Conservation (phyloP, 2,797 vertebrate species). For the Channa striata region DNA sequence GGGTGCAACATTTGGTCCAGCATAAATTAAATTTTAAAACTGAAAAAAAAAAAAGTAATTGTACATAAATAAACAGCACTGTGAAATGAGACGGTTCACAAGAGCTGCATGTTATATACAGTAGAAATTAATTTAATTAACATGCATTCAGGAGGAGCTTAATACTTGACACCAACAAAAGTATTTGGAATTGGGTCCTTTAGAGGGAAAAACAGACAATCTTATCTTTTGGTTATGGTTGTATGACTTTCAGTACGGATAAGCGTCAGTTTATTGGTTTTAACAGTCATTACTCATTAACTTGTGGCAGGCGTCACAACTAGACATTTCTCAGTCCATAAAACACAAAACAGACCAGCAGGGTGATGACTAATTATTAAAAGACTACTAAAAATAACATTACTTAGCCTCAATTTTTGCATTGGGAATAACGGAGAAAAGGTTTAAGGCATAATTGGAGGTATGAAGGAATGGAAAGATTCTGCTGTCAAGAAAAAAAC, state of each 20-base stretch:
- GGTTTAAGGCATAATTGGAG: not conserved
- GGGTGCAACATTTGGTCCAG: constrained; percentile 33
- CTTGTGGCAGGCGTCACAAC: constrained; percentile 15
- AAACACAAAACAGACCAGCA: constrained; percentile 36
- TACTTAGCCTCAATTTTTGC: not conserved
- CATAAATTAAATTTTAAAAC: constrained; percentile 1
- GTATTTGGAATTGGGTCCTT: too few species aligned
- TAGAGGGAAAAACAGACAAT: constrained; percentile 34
- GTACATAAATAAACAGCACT: constrained; percentile 29
- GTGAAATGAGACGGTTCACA: not conserved
- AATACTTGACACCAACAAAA: not conserved
- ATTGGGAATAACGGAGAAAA: not conserved
- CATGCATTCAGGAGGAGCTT: too few species aligned
- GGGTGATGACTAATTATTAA: constrained; percentile 41
- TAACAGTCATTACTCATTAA: constrained; percentile 66
- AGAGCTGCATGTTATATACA: not conserved
- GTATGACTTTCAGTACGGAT: constrained; percentile 8
- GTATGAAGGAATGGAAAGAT: constrained; percentile 19
- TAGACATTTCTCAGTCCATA: constrained; percentile 38
- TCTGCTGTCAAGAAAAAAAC: not conserved
- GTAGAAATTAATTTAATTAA: too few species aligned
- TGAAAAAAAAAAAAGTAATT: too few species aligned
- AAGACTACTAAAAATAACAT: constrained; percentile 2
- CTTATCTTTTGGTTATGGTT: constrained; percentile 37
- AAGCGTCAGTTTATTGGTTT: constrained; percentile 37